A percentile compares a stretch with the other conserved stretches of the same genome.
These are phyloP conservation scores for Nematostella vectensis DNA, from an alignment of 92 coral and sea anemone species.

Conservation along the genomic window DNA sequence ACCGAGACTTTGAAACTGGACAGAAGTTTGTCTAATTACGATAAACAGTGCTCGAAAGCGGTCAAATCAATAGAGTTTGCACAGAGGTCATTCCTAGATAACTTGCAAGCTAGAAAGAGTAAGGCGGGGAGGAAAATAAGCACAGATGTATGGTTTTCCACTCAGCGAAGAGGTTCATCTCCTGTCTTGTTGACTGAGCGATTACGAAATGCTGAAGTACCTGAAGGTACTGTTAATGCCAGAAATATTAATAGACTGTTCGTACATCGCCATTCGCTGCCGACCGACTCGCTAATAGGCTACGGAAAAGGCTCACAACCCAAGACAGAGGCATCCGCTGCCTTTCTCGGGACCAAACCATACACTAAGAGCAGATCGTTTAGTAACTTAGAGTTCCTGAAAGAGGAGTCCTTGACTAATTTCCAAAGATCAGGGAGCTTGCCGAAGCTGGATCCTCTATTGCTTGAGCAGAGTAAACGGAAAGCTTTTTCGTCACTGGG, in stretches of 20 bases:
- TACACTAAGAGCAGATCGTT: not conserved
- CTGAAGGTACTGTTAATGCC: not conserved
- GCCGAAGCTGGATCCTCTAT: not conserved
- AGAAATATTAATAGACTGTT: not conserved
- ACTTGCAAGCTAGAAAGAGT: slow-evolving; percentile 11
- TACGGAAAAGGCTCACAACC: not conserved
- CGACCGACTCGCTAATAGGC: slow-evolving; percentile 2
- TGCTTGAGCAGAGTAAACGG: too few species aligned
- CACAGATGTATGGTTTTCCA: too few species aligned
- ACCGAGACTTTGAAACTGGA: slow-evolving; percentile 1
- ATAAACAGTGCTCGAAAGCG: slow-evolving; percentile 23
- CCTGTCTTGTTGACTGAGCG: not conserved
- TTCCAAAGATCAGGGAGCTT: not conserved
- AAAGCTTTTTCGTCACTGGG: too few species aligned
- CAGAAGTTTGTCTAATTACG: slow-evolving; percentile 12
- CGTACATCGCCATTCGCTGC: slow-evolving; percentile 21
- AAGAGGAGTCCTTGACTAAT: not conserved
- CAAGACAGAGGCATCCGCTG: not conserved
- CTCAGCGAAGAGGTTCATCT: not conserved
- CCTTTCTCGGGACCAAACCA: not conserved
- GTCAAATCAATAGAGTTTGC: slow-evolving; percentile 25
- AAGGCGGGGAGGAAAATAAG: slow-evolving; percentile 12
- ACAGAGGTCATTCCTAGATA: slow-evolving; percentile 10
- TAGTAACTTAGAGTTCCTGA: not conserved
- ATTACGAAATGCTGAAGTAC: not conserved